Base-by-base conservation (phyloP, 2,113 vertebrate species). In the Orthonyx spaldingii region DNA sequence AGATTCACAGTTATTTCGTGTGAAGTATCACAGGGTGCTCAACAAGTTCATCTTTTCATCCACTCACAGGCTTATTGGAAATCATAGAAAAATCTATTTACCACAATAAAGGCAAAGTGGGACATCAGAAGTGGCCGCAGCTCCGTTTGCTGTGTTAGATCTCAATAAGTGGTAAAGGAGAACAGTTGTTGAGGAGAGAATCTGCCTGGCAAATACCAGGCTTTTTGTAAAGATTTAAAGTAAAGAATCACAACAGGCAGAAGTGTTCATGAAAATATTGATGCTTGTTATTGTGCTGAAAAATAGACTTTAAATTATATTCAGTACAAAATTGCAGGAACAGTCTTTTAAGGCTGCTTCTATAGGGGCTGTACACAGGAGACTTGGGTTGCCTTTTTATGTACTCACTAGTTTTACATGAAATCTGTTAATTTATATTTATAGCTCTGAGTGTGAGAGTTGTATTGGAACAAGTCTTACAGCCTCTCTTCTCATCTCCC, bases 391-490 rank as follows among this genome's bases (percentile, higher is more conserved):
- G 72, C 16, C 32, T 26, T 84, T 79, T 79, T 64, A 46, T 41
- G 6, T 16, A 39, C 56, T 79, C 78, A 66, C 20, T 61, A 52
- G 56, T 66, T 87, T 61, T 53, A 26, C 23, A 11, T 39, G 26
- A 47, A 89, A 75, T 77, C 68, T 57, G 63, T 92, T 90, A 5
- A 68, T 80, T 87, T 77, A 26, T 87, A 59, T 76, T 70, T 74
- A 4, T 27, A 80, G 65, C 53, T 80, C 32, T 46, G 57, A 72
- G n/a, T 63, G 28, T 41, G 21, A 57, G n/a, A 69, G 28, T 69
- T 92, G 50, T 50, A 55, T 44, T 89, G 82, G 68, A 89, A 75
- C 55, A 63, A 77, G 52, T 61, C 76, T 97, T 78, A 97, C 89
- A 75, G 47, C 47, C 47, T 39, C 44, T 72, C 89, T 81, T 90